Percentiles rank a stretch among this genome's conserved stretches.
phyloP scores from a whole-genome alignment of 2,888 invertebrate species.

The Automeris io region DNA sequence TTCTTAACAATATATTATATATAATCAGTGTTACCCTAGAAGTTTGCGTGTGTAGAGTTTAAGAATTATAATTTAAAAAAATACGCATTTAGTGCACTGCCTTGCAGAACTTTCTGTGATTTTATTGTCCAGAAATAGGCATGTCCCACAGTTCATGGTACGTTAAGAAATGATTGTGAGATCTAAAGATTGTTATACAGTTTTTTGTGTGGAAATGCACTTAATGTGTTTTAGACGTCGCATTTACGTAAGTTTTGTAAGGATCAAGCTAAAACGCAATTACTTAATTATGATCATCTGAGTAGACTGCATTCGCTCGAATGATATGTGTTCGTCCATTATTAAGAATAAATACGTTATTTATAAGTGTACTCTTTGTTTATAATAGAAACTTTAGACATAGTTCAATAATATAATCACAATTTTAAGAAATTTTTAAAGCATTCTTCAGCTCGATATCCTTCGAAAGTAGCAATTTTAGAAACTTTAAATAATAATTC shows the following conservation, averaged over 20 bases:
- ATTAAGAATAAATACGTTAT: constrained; percentile 58
- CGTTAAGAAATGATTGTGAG: constrained; percentile 14
- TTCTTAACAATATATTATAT: constrained; percentile 18
- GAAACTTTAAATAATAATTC: background rate
- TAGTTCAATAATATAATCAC: constrained; percentile 32
- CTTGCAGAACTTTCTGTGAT: constrained; percentile 36
- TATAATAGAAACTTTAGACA: constrained; percentile 45
- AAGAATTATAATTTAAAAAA: constrained; percentile 23
- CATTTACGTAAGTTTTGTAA: constrained; percentile 59
- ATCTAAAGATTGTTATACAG: constrained; percentile 10
- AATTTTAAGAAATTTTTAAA: constrained; percentile 14
- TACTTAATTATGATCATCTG: constrained; percentile 56
- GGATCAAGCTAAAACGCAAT: constrained; percentile 58
- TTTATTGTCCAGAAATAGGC: constrained; percentile 18
- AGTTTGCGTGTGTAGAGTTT: constrained; percentile 35
- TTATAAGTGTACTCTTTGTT: constrained; percentile 62
- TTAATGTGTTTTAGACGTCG: constrained; percentile 49
- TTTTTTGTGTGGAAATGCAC: constrained; percentile 34
- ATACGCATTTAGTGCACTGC: constrained; percentile 51
- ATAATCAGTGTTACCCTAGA: constrained; percentile 27
- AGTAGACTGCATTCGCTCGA: constrained; percentile 74
- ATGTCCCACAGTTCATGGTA: constrained; percentile 21
- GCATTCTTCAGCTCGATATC: background rate
- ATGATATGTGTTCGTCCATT: constrained; percentile 76
- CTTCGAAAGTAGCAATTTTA: constrained; percentile 12